Evolutionary conservation across 37 sponge, comb jelly and placozoan genomes (phyloP), one percentile per base, ranked within the genome.

Genomic region (Diacarnus erythraeanus): DNA sequence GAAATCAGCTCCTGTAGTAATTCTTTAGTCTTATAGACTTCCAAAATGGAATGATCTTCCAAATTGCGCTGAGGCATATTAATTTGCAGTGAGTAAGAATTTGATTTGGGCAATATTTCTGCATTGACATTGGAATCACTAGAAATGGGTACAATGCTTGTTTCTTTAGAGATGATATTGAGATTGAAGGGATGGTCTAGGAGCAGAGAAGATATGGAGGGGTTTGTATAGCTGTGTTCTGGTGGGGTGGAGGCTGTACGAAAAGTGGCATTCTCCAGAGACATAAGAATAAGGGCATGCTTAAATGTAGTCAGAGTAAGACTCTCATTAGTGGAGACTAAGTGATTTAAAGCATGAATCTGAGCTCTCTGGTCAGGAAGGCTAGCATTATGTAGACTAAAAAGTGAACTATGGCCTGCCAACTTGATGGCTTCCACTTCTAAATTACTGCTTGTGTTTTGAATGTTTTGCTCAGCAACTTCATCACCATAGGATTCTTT

Each of bases 151-250:
- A 82, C 65, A 30, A 74, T 42, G 38, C 74, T 61, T n/a, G 58
- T 72, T 2, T 70, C 80, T 31, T 80, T 56, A 22, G 64, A 63
- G 35, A 41, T 34, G 22, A 76, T 58, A 1, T 35, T 0, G 36
- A 87, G 18, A 57, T 51, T 43, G 67, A 88, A 73, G 9, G 89
- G 89, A 37, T 73, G 77, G 36, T 88, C 89, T 58, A 88, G 76
- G 5, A 74, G 56, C 23, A 88, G 59, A 2, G n/a, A 6, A 22
- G 57, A 0, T 25, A 51, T 31, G 35, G 22, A n/a, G 43, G 35
- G 31, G 1, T 39, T 3, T 4, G 22, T 21, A 29, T 42, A 29
- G 36, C 12, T 17, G 18, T 23, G 35, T 12, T 36, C 20, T 43
- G 71, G 54, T 2, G 64, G 23, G 22, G 47, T 17, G 63, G 66